phyloP scores from a whole-genome alignment of 2,888 invertebrate genomes.

The Ochropacha duplaris region DNA sequence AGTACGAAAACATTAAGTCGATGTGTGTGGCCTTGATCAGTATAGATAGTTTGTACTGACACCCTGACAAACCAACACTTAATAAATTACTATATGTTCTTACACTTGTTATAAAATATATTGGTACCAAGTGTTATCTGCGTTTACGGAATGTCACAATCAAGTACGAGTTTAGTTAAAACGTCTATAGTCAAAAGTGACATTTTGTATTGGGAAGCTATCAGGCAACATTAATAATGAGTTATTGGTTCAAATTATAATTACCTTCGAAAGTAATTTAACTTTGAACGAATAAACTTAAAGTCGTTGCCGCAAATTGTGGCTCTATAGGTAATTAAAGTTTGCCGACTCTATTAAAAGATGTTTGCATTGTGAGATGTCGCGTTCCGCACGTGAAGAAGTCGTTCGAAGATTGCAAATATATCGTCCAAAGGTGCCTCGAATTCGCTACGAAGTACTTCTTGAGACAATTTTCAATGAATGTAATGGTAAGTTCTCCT shows the following conservation, averaged over 20 bases:
- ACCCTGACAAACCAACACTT: not conserved
- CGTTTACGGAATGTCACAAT: not conserved
- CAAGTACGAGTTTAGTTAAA: not conserved
- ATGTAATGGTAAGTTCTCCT: conserved; percentile 55
- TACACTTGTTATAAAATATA: not conserved
- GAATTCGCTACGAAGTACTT: conserved; percentile 23
- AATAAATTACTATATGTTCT: not conserved
- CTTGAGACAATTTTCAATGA: conserved; percentile 22
- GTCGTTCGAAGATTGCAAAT: conserved; percentile 48
- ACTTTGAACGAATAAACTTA: conserved; percentile 32
- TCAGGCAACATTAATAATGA: conserved; percentile 18
- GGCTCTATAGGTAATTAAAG: conserved; percentile 14
- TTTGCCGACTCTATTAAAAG: conserved; percentile 10
- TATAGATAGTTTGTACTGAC: not conserved
- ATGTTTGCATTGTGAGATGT: conserved; percentile 22
- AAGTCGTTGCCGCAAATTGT: conserved; percentile 28
- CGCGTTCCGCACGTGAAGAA: conserved; percentile 37
- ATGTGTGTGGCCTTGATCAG: not conserved
- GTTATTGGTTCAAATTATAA: conserved; percentile 24
- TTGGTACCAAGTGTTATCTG: not conserved
- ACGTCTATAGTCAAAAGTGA: not conserved
- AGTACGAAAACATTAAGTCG: not conserved
- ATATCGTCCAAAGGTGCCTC: conserved; percentile 32
- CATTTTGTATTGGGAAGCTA: not conserved
- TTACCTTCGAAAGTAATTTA: conserved; percentile 28